These are phyloP conservation scores for Xylocopa sonorina DNA, from an alignment of 1,140 invertebrate genomes.

Conservation along the genomic window DNA sequence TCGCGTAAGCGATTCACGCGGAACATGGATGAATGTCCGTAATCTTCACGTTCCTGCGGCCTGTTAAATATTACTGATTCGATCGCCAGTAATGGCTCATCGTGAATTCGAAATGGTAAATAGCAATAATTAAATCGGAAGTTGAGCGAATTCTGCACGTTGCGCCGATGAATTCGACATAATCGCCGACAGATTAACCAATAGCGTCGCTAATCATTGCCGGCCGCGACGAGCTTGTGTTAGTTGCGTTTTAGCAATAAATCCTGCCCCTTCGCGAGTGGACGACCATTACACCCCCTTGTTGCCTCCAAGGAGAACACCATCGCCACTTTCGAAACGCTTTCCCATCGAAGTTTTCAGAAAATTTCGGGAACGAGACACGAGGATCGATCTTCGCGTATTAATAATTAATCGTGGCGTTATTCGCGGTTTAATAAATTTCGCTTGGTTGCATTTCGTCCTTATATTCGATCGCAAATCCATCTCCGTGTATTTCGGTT, in stretches of 20 bases:
- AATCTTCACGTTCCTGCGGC: slow-evolving; percentile 45
- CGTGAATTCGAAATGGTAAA: slow-evolving; percentile 70
- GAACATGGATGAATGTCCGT: slow-evolving; percentile 28
- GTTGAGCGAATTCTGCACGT: slow-evolving; percentile 68
- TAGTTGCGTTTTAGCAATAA: slow-evolving; percentile 65
- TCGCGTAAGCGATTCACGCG: slow-evolving; percentile 12
- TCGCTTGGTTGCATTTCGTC: background rate
- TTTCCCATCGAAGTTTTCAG: too few relatives aligned
- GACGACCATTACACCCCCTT: background rate
- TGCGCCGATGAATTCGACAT: slow-evolving; percentile 67
- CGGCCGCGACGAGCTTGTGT: slow-evolving; percentile 55
- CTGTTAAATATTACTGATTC: slow-evolving; percentile 55
- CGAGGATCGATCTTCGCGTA: background rate
- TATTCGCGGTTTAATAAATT: background rate
- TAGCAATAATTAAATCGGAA: slow-evolving; percentile 71
- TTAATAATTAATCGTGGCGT: background rate
- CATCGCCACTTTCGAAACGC: too few relatives aligned
- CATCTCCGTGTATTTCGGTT: background rate
- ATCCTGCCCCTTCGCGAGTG: slow-evolving; percentile 37
- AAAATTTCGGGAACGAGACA: background rate
- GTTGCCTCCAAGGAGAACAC: slow-evolving; percentile 12
- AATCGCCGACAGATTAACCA: slow-evolving; percentile 70
- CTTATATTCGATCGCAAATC: background rate
- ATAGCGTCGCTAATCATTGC: slow-evolving; percentile 68
- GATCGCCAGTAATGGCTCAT: slow-evolving; percentile 58